Evolutionary conservation across 2,888 invertebrate species (phyloP).

Genomic region (Drosophila gaucha): DNA sequence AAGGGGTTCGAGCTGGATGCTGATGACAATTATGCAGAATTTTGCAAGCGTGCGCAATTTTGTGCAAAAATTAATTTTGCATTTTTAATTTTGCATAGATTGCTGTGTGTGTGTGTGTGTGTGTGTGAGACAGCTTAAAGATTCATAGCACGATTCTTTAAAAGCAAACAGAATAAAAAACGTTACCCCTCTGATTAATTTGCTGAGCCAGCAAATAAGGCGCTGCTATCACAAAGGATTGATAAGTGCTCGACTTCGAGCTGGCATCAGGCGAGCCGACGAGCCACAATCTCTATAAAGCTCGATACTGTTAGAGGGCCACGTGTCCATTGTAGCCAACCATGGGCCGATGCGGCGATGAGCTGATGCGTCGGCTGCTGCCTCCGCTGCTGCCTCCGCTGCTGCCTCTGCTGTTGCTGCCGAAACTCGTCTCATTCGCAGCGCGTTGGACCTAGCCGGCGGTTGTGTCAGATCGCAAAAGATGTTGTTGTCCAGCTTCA

Average conservation of each 20-base stretch:
- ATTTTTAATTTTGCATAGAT: slow-evolving; percentile 72
- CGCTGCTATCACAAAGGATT: slow-evolving; percentile 64
- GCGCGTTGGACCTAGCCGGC: slow-evolving; percentile 15
- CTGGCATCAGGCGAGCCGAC: slow-evolving; percentile 57
- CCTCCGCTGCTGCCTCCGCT: neutral
- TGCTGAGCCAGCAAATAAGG: slow-evolving; percentile 13
- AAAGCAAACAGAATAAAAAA: slow-evolving; percentile 6
- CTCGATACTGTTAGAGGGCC: slow-evolving; percentile 30
- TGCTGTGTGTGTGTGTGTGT: neutral
- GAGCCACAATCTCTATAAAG: slow-evolving; percentile 12
- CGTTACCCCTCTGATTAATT: slow-evolving; percentile 9
- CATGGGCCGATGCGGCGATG: slow-evolving; percentile 44
- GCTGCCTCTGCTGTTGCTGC: neutral
- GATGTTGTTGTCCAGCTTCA: neutral
- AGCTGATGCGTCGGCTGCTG: slow-evolving; percentile 2
- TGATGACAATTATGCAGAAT: slow-evolving; percentile 83
- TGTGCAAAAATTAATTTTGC: slow-evolving; percentile 77
- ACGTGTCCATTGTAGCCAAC: slow-evolving; percentile 49
- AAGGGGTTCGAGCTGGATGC: slow-evolving; percentile 11
- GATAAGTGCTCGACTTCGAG: slow-evolving; percentile 64
- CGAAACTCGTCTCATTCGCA: slow-evolving; percentile 49
- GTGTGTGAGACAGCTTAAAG: slow-evolving; percentile 49
- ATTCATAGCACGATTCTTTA: slow-evolving; percentile 31
- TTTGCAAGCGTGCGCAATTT: slow-evolving; percentile 82
- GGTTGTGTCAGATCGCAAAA: slow-evolving; percentile 28